Base-by-base conservation (phyloP, 2,113 vertebrate species). In the Lamprotornis superbus region DNA sequence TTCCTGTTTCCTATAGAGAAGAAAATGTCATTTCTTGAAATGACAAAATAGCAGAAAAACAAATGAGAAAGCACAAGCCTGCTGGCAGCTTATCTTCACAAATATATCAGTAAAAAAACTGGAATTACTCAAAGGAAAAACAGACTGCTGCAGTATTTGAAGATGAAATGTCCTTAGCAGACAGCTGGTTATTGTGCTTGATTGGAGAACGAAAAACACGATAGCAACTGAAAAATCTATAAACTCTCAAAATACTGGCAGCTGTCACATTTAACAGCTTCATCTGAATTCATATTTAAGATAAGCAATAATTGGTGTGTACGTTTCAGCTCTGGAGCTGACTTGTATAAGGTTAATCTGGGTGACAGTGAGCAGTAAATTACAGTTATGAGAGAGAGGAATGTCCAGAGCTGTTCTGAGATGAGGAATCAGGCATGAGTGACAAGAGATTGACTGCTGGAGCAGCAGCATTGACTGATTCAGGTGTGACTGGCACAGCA, bases 291-390 rank as follows among this genome's bases (percentile, higher is more conserved):
- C 52, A 22, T 63, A 87, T 55, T 81, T 93, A 82, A 90, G 44
- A 55, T 55, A 67, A 35, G 35, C 42, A 85, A 56, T 90, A 61
- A 40, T 63, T 69, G 21, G 33, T 49, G 14, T 31, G 31, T 83
- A n/a, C 2, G 0, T 93, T 94, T 74, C 52, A 73, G 44, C 76
- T 46, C 63, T 93, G 71, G 7, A 75, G 91, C 59, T 93, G 96
- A 96, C 97, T 96, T 89, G 87, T 49, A 63, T 96, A 93, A 98
- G 97, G 98, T 99, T 98, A 98, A 98, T 98, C 97, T 97, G 97
- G 97, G 94, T 97, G 97, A 96, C 94, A 90, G 97, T 91, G 88
- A 97, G 97, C 95, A 96, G 97, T 98, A 98, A 98, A 98, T 98
- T 97, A 96, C 92, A 82, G 97, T 95, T 97, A 95, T 76, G 97